Base-by-base conservation (phyloP, 2,797 vertebrate species). In the Zenarchopterus dispar region DNA sequence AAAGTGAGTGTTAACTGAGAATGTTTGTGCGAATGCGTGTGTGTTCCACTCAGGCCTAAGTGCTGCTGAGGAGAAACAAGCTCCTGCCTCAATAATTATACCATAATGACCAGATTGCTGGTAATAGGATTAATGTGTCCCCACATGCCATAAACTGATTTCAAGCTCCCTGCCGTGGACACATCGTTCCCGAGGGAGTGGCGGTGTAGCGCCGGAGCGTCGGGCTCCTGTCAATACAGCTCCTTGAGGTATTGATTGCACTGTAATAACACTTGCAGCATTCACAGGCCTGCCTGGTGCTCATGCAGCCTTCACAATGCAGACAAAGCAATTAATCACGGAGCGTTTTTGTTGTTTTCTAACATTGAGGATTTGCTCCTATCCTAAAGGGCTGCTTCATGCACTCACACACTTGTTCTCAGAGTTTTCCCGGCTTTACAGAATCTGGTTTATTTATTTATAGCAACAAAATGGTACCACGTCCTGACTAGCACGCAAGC, bases 71-170 rank as follows among this genome's bases (percentile, higher is more conserved):
- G 31, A 79, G 72, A 52, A 77, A 83, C 86, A 73, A 1, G 74
- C 65, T 70, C 53, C 78, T 22, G 73, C 71, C 66, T 75, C 63
- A 65, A 74, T 85, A 84, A 82, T 47, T 47, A 88, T 83, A 61
- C 42, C 59, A 23, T 82, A 82, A 90, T 55, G 24, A 81, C 60
- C 84, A 88, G 72, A 78, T 88, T 86, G 82, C 62, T 61, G 60
- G 49, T 87, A 88, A 89, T 81, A 73, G 82, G 77, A 89, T 90
- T 85, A 86, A 89, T 86, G 81, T 72, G 73, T 83, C 80, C 77
- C 78, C 55, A 62, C 73, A 63, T 62, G 68, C 75, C 62, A 64
- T 88, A 88, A 88, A 89, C 84, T 84, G 79, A 87, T 85, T 85
- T 86, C 66, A 80, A 39, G 75, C 74, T 79, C 67, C 56, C 67